Percentiles rank a stretch among this genome's conserved stretches.
Conservation (phyloP, 2,797 vertebrate species). For the Staurois parvus region DNA sequence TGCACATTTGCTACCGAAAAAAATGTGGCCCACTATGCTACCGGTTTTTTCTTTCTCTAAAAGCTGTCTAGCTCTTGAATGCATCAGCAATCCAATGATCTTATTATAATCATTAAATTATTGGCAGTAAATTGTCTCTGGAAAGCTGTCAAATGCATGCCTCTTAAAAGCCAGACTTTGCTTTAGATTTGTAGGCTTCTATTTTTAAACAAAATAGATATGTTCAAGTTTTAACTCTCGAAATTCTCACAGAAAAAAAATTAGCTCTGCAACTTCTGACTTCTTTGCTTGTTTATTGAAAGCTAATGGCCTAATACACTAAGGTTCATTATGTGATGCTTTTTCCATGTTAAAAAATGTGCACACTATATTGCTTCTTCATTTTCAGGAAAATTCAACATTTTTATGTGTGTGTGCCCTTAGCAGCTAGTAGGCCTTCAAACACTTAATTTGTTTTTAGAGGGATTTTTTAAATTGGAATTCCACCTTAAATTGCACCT, state of each 20-base stretch:
- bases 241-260: neutral
- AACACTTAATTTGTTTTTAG: too few relatives aligned
- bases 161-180: slow-evolving; percentile 13
- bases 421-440: too few relatives aligned
- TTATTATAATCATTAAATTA: slow-evolving; percentile 38
- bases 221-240: neutral
- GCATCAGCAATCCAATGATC: slow-evolving; percentile 20
- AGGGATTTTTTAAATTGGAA: too few relatives aligned
- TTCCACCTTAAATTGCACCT: too few relatives aligned
- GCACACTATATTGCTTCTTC: too few relatives aligned
- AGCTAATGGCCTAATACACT: too few relatives aligned
- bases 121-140: slow-evolving; percentile 31
- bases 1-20: neutral
- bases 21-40: neutral
- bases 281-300: neutral
- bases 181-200: neutral
- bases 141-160: slow-evolving; percentile 8
- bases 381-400: too few relatives aligned
- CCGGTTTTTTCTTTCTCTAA: slow-evolving; percentile 3
- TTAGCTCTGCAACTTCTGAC: neutral
- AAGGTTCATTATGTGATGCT: too few relatives aligned
- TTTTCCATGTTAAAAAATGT: too few relatives aligned
- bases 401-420: too few relatives aligned
- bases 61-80: slow-evolving; percentile 23
- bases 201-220: slow-evolving; percentile 29